Evolutionary conservation across 2,797 vertebrate species (phyloP).

Genomic region (Trachurus trachurus): DNA sequence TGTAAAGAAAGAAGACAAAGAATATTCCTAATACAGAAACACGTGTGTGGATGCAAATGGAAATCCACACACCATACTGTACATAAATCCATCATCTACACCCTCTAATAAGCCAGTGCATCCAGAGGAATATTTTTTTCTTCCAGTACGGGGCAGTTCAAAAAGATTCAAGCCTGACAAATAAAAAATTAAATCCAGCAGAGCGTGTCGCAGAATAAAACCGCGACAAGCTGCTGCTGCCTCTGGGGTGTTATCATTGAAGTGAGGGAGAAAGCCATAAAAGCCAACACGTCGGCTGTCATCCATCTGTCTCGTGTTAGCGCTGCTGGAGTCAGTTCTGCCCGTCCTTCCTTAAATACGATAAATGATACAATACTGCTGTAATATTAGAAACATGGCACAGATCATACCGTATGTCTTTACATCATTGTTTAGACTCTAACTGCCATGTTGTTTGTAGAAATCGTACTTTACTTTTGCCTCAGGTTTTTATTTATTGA

Average conservation of each 20-base stretch:
- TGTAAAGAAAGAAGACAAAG: too few relatives aligned
- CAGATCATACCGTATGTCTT: background rate
- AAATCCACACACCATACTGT: background rate
- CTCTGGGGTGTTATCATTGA: slow-evolving; percentile 1
- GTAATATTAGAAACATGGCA: background rate
- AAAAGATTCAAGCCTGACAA: too few relatives aligned
- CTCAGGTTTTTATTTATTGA: background rate
- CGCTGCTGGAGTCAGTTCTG: background rate
- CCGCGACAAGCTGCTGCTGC: background rate
- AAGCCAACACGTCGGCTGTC: background rate
- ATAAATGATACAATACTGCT: background rate
- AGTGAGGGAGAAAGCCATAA: background rate
- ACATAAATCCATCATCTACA: background rate
- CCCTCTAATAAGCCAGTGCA: background rate
- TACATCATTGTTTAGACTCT: background rate
- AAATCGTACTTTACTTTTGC: background rate
- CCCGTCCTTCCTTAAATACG: background rate
- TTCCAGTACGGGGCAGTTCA: background rate
- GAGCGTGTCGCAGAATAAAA: background rate
- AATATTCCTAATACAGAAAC: background rate
- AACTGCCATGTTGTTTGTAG: background rate
- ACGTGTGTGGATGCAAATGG: background rate
- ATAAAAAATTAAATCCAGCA: background rate
- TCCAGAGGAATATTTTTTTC: background rate
- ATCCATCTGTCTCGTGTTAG: slow-evolving; percentile 16